Evolutionary conservation across 2,888 invertebrate species (phyloP).

Genomic region (Sphaerolaimus hirsutus): DNA sequence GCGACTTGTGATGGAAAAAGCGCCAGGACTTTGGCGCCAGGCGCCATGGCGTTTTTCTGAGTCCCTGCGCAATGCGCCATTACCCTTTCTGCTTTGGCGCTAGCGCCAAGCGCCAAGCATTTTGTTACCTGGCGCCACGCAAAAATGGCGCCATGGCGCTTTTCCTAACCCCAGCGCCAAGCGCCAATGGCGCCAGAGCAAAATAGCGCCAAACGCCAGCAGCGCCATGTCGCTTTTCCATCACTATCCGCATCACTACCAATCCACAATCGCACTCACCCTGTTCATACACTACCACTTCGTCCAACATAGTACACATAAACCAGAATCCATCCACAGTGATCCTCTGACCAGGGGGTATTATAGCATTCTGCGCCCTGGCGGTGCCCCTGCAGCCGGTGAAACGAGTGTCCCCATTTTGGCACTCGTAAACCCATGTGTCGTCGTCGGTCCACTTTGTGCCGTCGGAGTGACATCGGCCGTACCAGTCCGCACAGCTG

Average conservation of each 20-base stretch:
- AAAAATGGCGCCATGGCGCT: too few species aligned
- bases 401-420: not conserved
- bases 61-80: too few species aligned
- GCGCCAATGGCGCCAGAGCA: too few species aligned
- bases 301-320: slow-evolving; percentile 10
- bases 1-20: too few species aligned
- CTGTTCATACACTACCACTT: slow-evolving; percentile 14
- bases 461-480: slow-evolving; percentile 12
- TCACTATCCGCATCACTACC: slow-evolving; percentile 13
- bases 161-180: too few species aligned
- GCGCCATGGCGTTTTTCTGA: too few species aligned
- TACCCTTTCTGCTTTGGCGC: too few species aligned
- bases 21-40: too few species aligned
- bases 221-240: too few species aligned
- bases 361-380: slow-evolving; percentile 4
- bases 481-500: slow-evolving; percentile 21
- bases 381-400: slow-evolving; percentile 4
- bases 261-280: slow-evolving; percentile 13
- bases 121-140: too few species aligned
- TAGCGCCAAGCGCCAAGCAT: too few species aligned
- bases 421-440: slow-evolving; percentile 16
- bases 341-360: slow-evolving; percentile 11
- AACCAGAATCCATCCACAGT: slow-evolving; percentile 18
- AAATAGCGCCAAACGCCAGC: too few species aligned
- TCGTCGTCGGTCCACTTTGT: slow-evolving; percentile 18